Conservation (phyloP, 2,888 invertebrate species). For the Platycheirus albimanus region DNA sequence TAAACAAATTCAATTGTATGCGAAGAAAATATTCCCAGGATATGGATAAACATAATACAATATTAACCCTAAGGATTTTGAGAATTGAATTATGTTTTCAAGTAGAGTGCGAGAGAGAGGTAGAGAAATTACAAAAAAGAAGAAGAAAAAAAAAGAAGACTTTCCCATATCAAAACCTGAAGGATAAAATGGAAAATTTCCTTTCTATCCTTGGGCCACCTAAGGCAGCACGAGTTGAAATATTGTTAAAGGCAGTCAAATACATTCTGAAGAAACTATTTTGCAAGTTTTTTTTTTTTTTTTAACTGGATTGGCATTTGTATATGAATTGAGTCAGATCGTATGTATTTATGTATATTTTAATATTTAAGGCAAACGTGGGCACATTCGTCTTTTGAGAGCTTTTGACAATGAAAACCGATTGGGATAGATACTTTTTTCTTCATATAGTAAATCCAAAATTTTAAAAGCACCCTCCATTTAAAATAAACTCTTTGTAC, state of each 20-base stretch:
- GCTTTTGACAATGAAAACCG: no score
- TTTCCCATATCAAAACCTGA: no score
- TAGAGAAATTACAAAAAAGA: no score
- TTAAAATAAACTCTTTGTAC: no score
- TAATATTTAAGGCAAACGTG: not conserved
- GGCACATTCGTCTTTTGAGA: not conserved
- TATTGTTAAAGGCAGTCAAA: conserved; percentile 8
- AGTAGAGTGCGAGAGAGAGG: not conserved
- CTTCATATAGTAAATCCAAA: no score
- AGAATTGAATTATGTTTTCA: conserved; percentile 4
- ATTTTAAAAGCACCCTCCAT: no score
- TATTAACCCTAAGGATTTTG: not conserved
- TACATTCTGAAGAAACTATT: conserved; percentile 14
- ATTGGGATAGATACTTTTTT: no score
- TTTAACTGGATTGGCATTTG: not conserved
- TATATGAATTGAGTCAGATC: not conserved
- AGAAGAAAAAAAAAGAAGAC: not conserved
- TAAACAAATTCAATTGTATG: not conserved
- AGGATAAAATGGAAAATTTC: not conserved
- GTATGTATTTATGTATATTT: not conserved
- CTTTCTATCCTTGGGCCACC: not conserved
- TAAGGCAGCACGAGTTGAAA: not conserved
- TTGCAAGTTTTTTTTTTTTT: conserved; percentile 13
- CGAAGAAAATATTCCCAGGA: not conserved
- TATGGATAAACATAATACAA: not conserved